Evolutionary conservation across 2,797 vertebrate species (phyloP), one percentile per base, ranked within the genome.

Genomic region (Varecia variegata): DNA sequence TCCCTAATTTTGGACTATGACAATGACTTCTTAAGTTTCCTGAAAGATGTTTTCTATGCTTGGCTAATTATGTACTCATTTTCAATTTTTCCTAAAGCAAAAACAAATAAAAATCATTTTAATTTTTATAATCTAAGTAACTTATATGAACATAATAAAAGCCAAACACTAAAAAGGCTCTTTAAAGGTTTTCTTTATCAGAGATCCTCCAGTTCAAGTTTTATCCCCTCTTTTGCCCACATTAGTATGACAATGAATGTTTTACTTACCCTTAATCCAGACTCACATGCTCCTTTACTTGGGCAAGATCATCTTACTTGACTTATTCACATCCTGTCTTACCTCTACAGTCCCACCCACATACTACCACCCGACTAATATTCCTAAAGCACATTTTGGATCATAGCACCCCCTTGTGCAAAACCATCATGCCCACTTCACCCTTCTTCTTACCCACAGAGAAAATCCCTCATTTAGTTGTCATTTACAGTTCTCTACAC

Each of bases 61-160:
- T n/a, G 52, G 21, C 13, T 89, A 92, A 80, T 50, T 73, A 74
- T 0, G 94, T 38, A 80, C 32, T 92, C 13, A 82, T 23, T 77
- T 93, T 85, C 45, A 88, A 58, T 76, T 79, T 83, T 90, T 95
- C 62, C 62, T 74, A 93, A 92, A 94, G 45, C 67, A 93, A 93
- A 83, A 93, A 47, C 62, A 95, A 85, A 56, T 35, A 43, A 60
- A 80, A 80, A 91, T 56, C 32, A 93, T n/a, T 92, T 96, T 21
- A 88, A 71, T 70, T 85, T 88, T 70, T 94, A 2, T 4, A 74
- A 85, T 74, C 70, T 58, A 76, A 84, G 43, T 50, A 85, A 76
- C 20, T 80, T 85, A 50, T 2, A 81, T 21, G 14, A 87, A 32
- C 21, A 90, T 43, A 65, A 89, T 62, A 93, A 96, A 84, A 93